A percentile compares a stretch with the other conserved stretches of the same genome.
phyloP scores from a whole-genome alignment of 2,888 invertebrate genomes.

The Quadroppia sp. region DNA sequence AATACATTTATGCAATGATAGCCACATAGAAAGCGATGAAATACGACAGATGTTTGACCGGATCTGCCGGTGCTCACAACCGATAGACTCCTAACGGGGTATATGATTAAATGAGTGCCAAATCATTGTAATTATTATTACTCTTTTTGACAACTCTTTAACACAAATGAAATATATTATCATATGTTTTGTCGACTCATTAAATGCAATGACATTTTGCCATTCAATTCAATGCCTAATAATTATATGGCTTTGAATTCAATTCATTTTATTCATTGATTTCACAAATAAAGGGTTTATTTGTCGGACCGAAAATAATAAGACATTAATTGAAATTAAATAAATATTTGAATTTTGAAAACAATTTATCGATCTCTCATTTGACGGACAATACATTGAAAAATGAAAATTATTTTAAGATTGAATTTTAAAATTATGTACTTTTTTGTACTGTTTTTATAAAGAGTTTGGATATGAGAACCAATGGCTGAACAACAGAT shows the following conservation, averaged over 20 bases:
- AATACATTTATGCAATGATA: conserved; percentile 7
- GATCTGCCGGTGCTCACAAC: background rate
- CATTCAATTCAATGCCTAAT: background rate
- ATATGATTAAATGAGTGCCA: background rate
- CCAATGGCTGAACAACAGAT: background rate
- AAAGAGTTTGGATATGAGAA: background rate
- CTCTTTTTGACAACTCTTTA: background rate
- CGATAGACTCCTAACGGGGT: background rate
- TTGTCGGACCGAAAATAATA: too few relatives aligned
- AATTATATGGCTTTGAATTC: too few relatives aligned
- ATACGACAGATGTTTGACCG: conserved; percentile 15
- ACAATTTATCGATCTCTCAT: too few relatives aligned
- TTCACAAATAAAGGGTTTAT: too few relatives aligned
- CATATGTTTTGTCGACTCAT: background rate
- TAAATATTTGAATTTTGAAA: too few relatives aligned
- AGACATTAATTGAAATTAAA: too few relatives aligned
- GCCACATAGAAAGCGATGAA: background rate
- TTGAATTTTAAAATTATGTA: too few relatives aligned
- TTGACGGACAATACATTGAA: too few relatives aligned
- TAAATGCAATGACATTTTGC: background rate
- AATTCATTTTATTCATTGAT: too few relatives aligned
- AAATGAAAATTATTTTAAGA: too few relatives aligned
- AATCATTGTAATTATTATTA: conserved; percentile 25
- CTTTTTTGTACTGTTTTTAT: too few relatives aligned
- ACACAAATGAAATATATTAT: background rate